Evolutionary conservation across 2,113 vertebrate species (phyloP).

Genomic region (Gallinago media): DNA sequence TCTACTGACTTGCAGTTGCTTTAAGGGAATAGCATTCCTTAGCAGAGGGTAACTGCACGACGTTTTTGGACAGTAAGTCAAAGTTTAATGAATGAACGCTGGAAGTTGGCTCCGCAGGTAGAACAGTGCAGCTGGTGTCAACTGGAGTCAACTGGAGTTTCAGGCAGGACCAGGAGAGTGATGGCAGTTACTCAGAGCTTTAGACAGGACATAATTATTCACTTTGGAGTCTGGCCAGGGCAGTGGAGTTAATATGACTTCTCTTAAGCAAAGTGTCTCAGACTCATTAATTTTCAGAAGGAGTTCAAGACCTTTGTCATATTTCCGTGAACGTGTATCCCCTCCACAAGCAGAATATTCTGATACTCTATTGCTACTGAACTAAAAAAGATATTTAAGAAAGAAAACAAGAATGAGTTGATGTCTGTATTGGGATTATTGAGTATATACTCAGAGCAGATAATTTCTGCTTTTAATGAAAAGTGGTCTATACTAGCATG

Average conservation of each 20-base stretch:
- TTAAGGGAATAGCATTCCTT: neutral
- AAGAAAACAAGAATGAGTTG: neutral
- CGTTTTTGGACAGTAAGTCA: neutral
- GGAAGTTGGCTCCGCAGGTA: neutral
- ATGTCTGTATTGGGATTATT: neutral
- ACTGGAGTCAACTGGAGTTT: neutral
- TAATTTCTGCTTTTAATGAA: neutral
- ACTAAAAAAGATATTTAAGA: neutral
- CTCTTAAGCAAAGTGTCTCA: neutral
- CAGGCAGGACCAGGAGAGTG: neutral
- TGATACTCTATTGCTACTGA: neutral
- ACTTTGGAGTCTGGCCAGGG: neutral
- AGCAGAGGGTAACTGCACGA: neutral
- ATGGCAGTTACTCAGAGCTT: neutral
- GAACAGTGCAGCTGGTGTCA: neutral
- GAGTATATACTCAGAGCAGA: neutral
- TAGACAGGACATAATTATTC: neutral
- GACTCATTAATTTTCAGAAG: neutral
- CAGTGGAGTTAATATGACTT: neutral
- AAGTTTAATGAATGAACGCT: neutral
- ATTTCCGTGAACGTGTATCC: neutral
- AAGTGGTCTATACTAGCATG: neutral
- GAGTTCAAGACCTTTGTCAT: neutral
- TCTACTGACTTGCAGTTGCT: neutral
- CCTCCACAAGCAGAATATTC: neutral